phyloP scores from a whole-genome alignment of 1,140 invertebrate genomes.

The Diabrotica virgifera region DNA sequence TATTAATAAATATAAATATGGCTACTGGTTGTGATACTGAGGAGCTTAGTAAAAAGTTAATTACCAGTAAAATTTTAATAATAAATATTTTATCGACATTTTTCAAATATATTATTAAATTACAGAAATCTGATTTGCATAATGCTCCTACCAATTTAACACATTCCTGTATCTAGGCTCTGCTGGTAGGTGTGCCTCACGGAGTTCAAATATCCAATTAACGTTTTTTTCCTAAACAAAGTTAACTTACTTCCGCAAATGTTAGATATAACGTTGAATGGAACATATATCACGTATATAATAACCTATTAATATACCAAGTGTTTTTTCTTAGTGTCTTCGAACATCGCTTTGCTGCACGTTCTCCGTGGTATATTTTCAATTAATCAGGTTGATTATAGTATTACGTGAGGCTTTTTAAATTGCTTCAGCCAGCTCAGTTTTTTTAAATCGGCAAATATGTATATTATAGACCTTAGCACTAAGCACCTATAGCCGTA shows the following conservation, averaged over 20 bases:
- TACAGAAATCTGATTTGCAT: too few relatives aligned
- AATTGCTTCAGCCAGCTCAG: too few relatives aligned
- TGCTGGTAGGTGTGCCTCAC: background rate
- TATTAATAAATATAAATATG: too few relatives aligned
- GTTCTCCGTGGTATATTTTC: constrained; percentile 6
- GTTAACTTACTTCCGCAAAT: background rate
- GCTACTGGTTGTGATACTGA: too few relatives aligned
- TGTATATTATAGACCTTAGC: too few relatives aligned
- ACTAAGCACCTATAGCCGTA: too few relatives aligned
- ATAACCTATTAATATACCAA: constrained; percentile 5
- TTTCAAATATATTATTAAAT: too few relatives aligned
- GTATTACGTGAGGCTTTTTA: constrained; percentile 1
- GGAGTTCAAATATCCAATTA: constrained; percentile 10
- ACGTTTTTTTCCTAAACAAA: background rate
- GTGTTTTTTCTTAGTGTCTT: background rate
- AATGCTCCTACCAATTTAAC: too few relatives aligned
- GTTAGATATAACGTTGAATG: constrained; percentile 4
- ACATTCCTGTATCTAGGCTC: background rate
- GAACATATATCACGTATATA: background rate
- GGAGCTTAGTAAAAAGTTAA: too few relatives aligned
- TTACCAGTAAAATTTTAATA: too few relatives aligned
- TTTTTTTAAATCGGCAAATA: too few relatives aligned
- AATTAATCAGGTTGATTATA: constrained; percentile 13
- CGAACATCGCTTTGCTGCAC: background rate
- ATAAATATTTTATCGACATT: too few relatives aligned